phyloP scores from a whole-genome alignment of 2,113 vertebrate species.

The Cricetomys ansorgei region DNA sequence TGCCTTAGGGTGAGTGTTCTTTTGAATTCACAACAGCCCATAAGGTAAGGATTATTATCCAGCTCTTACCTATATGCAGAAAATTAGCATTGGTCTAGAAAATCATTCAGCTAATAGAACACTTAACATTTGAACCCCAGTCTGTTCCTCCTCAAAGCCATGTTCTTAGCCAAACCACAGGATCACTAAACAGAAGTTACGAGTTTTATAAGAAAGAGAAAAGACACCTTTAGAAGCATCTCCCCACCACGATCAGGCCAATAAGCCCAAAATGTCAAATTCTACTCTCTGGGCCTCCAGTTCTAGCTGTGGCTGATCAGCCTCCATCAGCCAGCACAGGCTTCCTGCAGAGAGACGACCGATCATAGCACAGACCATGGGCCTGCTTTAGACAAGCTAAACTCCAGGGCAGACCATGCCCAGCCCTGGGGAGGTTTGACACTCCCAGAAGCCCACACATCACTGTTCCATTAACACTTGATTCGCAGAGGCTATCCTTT shows the following conservation, averaged over 20 bases:
- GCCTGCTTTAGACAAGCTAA: background rate
- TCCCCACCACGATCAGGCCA: background rate
- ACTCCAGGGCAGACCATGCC: background rate
- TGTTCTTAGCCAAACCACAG: background rate
- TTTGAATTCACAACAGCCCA: background rate
- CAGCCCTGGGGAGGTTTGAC: background rate
- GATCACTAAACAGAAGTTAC: background rate
- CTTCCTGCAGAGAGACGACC: background rate
- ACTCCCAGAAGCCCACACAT: background rate
- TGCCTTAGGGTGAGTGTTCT: background rate
- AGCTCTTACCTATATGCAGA: background rate
- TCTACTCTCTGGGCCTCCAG: background rate
- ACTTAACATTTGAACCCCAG: background rate
- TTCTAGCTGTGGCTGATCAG: background rate
- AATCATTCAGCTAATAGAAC: background rate
- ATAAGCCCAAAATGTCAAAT: background rate
- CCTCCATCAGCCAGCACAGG: background rate
- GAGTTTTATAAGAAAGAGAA: conserved; percentile 11
- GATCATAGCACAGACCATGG: background rate
- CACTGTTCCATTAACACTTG: background rate
- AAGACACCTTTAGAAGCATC: background rate
- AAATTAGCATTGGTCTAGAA: background rate
- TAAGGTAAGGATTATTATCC: background rate
- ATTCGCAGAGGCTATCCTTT: background rate
- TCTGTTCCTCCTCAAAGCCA: background rate